phyloP scores from a whole-genome alignment of 1,140 invertebrate species.

The Drosophila santomea region DNA sequence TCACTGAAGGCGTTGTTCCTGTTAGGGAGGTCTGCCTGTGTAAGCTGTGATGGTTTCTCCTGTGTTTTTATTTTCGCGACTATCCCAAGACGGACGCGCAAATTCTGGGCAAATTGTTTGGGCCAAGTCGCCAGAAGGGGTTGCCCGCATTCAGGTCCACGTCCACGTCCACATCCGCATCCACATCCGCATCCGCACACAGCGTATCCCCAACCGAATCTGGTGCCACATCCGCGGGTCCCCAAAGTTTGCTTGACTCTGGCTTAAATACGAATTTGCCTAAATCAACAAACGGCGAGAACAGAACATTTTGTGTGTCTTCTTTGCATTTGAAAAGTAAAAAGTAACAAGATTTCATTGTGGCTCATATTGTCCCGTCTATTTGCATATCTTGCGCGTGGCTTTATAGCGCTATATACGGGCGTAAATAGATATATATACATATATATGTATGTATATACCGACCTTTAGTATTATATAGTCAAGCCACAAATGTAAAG shows the following conservation, averaged over 20 bases:
- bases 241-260: constrained; percentile 42
- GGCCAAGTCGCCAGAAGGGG: constrained; percentile 31
- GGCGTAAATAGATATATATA: constrained; percentile 10
- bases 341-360: constrained; percentile 56
- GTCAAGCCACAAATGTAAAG: neutral
- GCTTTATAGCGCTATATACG: constrained; percentile 21
- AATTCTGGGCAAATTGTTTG: constrained; percentile 40
- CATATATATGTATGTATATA: neutral
- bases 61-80: constrained; percentile 12
- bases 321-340: constrained; percentile 47
- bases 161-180: neutral
- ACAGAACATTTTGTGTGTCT: constrained; percentile 53
- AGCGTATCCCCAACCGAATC: constrained; percentile 4
- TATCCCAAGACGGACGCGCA: constrained; percentile 43
- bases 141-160: constrained; percentile 28
- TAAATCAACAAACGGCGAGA: constrained; percentile 69
- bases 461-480: constrained; percentile 34
- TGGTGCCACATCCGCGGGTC: constrained; percentile 46
- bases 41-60: neutral
- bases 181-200: constrained; percentile 9
- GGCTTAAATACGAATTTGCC: constrained; percentile 73
- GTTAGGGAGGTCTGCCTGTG: neutral
- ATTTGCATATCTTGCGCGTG: constrained; percentile 74
- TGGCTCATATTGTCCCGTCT: constrained; percentile 40
- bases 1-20: no score